These are phyloP conservation scores for Potamilus streckersoni DNA, from an alignment of 1,140 invertebrate species.

Conservation along the genomic window DNA sequence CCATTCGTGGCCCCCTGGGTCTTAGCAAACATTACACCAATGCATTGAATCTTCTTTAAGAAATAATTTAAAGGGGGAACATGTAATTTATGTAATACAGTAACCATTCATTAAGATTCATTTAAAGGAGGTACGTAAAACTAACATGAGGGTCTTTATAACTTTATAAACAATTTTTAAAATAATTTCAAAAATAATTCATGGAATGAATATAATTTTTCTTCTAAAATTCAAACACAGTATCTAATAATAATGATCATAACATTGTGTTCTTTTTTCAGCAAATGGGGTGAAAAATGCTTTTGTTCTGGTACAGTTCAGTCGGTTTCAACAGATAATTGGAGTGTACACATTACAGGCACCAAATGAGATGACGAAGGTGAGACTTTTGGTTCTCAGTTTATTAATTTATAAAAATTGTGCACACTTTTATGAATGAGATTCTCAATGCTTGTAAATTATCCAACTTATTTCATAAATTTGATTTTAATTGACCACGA, in stretches of 20 bases:
- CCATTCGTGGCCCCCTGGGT: no score
- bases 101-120: no score
- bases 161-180: no score
- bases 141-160: no score
- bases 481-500: background rate
- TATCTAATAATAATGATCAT: background rate
- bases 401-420: background rate
- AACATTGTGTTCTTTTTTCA: slow-evolving; percentile 41
- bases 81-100: no score
- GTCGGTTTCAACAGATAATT: slow-evolving; percentile 74
- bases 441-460: background rate
- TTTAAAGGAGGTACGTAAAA: no score
- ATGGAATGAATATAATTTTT: no score
- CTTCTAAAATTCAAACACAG: no score
- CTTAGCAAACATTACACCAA: no score
- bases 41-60: no score
- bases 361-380: slow-evolving; percentile 71
- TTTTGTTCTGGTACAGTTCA: slow-evolving; percentile 74
- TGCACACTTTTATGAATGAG: background rate
- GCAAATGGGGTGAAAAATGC: slow-evolving; percentile 72
- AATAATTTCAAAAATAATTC: no score
- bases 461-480: background rate
- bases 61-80: no score
- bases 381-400: slow-evolving; percentile 45
- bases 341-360: slow-evolving; percentile 74